Percentiles rank a stretch among this genome's conserved stretches.
phyloP scores from a whole-genome alignment of 2,113 vertebrate species.

The Eudyptes chrysolophus region DNA sequence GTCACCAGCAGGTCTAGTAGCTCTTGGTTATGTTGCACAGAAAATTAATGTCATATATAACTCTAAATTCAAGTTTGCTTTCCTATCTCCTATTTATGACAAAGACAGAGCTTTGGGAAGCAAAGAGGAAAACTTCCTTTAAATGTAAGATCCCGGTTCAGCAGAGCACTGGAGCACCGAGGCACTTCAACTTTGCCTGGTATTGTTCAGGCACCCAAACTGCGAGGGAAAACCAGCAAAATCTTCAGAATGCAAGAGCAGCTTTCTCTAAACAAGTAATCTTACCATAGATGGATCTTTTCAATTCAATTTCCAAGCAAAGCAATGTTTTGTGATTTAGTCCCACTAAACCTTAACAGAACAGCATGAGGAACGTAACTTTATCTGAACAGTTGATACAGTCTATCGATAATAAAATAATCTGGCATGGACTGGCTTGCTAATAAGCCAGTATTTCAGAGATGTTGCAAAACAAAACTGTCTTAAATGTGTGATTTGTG shows the following conservation, averaged over 20 bases:
- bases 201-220: not conserved
- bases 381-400: not conserved
- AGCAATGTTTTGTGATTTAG: constrained; percentile 43
- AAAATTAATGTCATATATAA: not conserved
- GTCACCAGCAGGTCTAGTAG: not conserved
- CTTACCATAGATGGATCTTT: not conserved
- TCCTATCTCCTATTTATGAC: not conserved
- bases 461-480: constrained; percentile 11
- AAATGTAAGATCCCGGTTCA: not conserved
- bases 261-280: not conserved
- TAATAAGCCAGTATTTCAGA: constrained; percentile 26
- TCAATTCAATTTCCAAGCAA: constrained; percentile 40
- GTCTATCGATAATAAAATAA: constrained; percentile 56
- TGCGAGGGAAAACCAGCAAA: not conserved
- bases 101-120: not conserved
- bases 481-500: constrained; percentile 27
- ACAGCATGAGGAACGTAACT: not conserved
- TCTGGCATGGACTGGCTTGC: not conserved
- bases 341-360: constrained; percentile 49
- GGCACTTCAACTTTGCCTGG: not conserved
- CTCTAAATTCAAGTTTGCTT: not conserved
- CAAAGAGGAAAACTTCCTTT: not conserved
- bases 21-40: not conserved
- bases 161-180: not conserved
- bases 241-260: not conserved